These are phyloP conservation scores for Heliothis virescens DNA, from an alignment of 1,140 invertebrate genomes.

Conservation along the genomic window DNA sequence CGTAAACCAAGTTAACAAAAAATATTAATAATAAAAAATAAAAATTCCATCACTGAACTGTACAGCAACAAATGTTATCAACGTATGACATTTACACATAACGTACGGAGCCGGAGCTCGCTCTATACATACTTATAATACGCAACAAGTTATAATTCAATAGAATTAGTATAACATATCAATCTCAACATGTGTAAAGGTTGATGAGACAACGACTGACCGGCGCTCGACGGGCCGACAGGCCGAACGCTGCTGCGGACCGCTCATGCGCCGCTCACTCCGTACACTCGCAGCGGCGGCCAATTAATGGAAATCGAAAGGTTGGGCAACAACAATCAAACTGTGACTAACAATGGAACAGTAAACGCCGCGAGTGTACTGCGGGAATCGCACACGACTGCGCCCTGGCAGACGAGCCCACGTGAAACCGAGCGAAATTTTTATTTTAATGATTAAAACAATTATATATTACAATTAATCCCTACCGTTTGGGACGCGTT, in stretches of 20 bases:
- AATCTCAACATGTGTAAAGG: conserved; percentile 86
- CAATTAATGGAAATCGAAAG: conserved; percentile 15
- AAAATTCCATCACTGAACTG: conserved; percentile 76
- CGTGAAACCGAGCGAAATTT: conserved; percentile 68
- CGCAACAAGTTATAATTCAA: conserved; percentile 86
- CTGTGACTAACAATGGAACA: conserved; percentile 40
- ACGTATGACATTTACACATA: conserved; percentile 56
- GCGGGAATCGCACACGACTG: conserved; percentile 61
- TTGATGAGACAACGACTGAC: conserved; percentile 78
- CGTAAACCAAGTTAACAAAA: conserved; percentile 83
- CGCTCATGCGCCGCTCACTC: conserved; percentile 5
- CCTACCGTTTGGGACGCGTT: conserved; percentile 76
- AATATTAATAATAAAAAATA: conserved; percentile 77
- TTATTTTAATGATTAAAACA: conserved; percentile 71
- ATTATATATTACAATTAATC: conserved; percentile 63
- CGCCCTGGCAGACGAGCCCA: conserved; percentile 56
- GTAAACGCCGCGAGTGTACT: conserved; percentile 53
- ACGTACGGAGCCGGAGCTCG: conserved; percentile 63
- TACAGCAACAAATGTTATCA: conserved; percentile 72
- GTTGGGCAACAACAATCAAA: conserved; percentile 40
- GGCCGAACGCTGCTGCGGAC: background rate
- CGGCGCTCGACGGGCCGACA: conserved; percentile 58
- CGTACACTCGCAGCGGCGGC: conserved; percentile 44
- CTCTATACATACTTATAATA: conserved; percentile 79
- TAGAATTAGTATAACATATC: conserved; percentile 86